Evolutionary conservation across 2,797 vertebrate species (phyloP).

Genomic region (Coregonus ussuriensis): DNA sequence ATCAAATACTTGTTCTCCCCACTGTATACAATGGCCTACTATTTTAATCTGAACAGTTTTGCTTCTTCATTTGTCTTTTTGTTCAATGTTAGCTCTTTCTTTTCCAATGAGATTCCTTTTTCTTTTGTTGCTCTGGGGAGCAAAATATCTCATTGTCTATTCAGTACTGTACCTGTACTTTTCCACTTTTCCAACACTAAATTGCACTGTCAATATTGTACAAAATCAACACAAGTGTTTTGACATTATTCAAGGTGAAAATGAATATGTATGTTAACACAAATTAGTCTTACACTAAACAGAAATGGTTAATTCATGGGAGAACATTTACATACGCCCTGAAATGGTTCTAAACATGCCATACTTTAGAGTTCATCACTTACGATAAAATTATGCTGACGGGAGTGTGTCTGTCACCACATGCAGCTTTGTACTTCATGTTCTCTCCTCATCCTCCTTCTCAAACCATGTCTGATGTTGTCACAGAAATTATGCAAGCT

Average conservation of each 20-base stretch:
- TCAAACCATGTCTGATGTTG: no score
- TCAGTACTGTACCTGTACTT: background rate
- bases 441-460: background rate
- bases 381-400: background rate
- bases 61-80: background rate
- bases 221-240: background rate
- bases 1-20: no score
- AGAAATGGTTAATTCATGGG: background rate
- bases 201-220: no score
- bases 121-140: no score
- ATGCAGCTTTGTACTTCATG: background rate
- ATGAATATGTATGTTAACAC: background rate
- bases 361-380: background rate
- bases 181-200: background rate
- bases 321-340: background rate
- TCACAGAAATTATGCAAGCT: background rate
- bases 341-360: background rate
- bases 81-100: background rate
- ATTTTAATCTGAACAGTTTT: background rate
- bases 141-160: background rate
- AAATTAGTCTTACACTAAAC: background rate
- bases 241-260: background rate
- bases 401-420: background rate
- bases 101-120: background rate
- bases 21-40: background rate